Conservation (phyloP, 2,797 vertebrate genomes). For the Ciconia nigra region DNA sequence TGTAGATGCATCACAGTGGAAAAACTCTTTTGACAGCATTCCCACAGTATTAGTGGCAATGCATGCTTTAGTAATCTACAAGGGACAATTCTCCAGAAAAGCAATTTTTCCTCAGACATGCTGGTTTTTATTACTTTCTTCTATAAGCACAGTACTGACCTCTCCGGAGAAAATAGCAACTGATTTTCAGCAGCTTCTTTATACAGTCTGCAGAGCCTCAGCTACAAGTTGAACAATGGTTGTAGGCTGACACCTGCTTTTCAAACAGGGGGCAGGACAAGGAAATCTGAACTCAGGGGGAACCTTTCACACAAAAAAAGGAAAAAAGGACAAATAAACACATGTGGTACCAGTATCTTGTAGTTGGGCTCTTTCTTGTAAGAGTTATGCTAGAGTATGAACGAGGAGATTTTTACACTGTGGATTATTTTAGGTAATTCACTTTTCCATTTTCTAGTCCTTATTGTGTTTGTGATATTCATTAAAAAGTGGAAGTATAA, state of each 20-base stretch:
- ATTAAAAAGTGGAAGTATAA: not conserved
- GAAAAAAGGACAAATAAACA: not conserved
- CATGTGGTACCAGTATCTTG: not conserved
- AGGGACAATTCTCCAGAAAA: constrained; percentile 63
- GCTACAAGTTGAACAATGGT: constrained; percentile 17
- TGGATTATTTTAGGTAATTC: not conserved
- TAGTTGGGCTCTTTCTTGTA: not conserved
- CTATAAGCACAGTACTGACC: constrained; percentile 42
- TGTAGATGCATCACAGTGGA: constrained; percentile 41
- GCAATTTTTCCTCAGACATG: constrained; percentile 56
- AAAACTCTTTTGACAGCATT: constrained; percentile 58
- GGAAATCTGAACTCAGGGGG: not conserved
- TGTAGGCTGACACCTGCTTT: constrained; percentile 55
- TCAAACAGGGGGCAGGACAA: constrained; percentile 28
- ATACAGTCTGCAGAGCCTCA: constrained; percentile 13
- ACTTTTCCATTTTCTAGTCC: not conserved
- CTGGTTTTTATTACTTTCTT: constrained; percentile 59
- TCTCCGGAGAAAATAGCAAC: constrained; percentile 43
- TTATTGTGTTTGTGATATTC: not conserved
- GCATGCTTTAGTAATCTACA: constrained; percentile 48
- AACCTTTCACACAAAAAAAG: not conserved
- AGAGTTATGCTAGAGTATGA: not conserved
- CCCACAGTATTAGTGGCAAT: constrained; percentile 32
- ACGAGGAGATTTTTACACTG: not conserved
- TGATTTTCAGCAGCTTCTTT: constrained; percentile 38